phyloP scores from a whole-genome alignment of 2,888 invertebrate species.

The Gryllus longicercus region DNA sequence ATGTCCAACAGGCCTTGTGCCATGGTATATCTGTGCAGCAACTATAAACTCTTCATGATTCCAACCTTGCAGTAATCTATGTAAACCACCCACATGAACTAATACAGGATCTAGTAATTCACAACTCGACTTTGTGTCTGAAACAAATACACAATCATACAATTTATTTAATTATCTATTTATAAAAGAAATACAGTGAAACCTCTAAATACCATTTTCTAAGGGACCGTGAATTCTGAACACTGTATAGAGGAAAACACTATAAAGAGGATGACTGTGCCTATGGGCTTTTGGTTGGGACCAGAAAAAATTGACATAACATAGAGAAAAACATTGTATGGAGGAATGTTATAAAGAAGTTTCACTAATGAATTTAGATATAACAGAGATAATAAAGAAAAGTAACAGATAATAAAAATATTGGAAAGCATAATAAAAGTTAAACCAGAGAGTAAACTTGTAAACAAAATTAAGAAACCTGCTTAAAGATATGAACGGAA shows the following conservation, averaged over 20 bases:
- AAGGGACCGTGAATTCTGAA: no score
- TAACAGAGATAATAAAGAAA: not conserved
- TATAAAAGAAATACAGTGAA: not conserved
- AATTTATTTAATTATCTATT: not conserved
- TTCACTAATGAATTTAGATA: no score
- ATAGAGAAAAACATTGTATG: no score
- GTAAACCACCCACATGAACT: conserved; percentile 77
- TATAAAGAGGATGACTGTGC: no score
- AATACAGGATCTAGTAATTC: conserved; percentile 72
- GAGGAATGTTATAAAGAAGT: no score
- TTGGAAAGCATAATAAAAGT: not conserved
- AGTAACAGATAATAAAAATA: not conserved
- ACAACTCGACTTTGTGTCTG: conserved; percentile 66
- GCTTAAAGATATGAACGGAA: not conserved
- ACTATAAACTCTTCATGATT: conserved; percentile 80
- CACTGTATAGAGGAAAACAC: no score
- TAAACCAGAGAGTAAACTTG: not conserved
- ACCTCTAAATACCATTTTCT: no score
- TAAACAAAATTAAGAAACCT: not conserved
- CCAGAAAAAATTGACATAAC: no score
- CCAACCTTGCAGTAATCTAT: conserved; percentile 74
- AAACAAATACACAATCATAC: not conserved
- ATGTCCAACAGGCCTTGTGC: conserved; percentile 72
- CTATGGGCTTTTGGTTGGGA: no score
- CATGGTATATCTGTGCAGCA: conserved; percentile 84